Conservation (phyloP, 2,797 vertebrate genomes). For the Cossypha heuglini region DNA sequence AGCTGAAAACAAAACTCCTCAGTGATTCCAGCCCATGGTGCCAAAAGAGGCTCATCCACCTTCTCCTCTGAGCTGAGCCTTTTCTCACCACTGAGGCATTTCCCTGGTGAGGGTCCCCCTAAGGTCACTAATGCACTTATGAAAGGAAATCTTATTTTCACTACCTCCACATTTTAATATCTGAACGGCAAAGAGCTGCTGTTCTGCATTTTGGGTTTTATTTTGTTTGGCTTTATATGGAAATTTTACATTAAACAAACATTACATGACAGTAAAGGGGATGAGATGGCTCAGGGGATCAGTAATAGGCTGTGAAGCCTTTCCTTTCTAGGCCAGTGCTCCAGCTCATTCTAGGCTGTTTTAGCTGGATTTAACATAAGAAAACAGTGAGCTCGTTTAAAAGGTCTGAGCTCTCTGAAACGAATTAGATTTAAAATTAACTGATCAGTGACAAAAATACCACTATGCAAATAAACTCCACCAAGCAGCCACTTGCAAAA, state of each 20-base stretch:
- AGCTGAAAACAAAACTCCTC: background rate
- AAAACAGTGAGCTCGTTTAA: background rate
- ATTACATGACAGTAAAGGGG: background rate
- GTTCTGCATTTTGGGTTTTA: background rate
- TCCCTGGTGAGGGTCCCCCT: background rate
- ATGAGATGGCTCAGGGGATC: conserved; percentile 9
- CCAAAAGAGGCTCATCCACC: background rate
- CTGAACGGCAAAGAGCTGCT: background rate
- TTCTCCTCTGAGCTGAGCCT: background rate
- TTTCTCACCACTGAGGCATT: background rate
- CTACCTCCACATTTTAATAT: background rate
- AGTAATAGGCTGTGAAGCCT: conserved; percentile 31
- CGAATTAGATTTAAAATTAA: background rate
- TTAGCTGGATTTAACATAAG: background rate
- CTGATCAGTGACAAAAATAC: background rate
- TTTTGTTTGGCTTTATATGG: conserved; percentile 27
- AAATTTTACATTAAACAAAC: conserved; percentile 43
- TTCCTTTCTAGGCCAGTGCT: conserved; percentile 38
- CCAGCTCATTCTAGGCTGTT: background rate
- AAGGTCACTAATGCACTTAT: background rate
- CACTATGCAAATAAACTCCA: background rate
- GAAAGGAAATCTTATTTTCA: conserved; percentile 35
- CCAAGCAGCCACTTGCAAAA: background rate
- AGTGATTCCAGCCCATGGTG: background rate
- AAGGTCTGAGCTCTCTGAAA: background rate